phyloP scores from a whole-genome alignment of 2,888 invertebrate species.

The Monopis laevigella region DNA sequence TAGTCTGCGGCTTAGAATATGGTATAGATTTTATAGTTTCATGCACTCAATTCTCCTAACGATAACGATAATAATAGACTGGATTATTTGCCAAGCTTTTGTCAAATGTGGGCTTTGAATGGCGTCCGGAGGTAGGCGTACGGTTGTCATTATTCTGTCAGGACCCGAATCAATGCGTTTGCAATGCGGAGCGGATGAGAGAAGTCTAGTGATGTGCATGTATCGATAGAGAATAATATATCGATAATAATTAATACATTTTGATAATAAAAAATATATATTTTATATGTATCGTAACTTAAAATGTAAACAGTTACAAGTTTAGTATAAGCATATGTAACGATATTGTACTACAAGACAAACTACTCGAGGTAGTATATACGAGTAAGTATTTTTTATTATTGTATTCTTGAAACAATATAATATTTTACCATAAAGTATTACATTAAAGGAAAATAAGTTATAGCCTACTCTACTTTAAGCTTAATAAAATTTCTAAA shows the following conservation, averaged over 20 bases:
- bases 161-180: conserved; percentile 28
- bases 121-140: conserved; percentile 46
- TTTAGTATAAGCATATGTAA: too few relatives aligned
- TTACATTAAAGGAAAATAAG: too few relatives aligned
- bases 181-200: conserved; percentile 23
- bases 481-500: too few relatives aligned
- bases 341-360: too few relatives aligned
- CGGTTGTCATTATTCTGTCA: conserved; percentile 42
- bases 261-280: conserved; percentile 1
- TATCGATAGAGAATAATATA: neutral
- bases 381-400: too few relatives aligned
- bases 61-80: conserved; percentile 38
- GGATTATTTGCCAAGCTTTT: conserved; percentile 54
- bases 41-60: conserved; percentile 13
- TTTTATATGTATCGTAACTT: neutral
- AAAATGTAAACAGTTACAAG: too few relatives aligned
- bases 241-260: conserved; percentile 9
- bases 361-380: too few relatives aligned
- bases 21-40: too few relatives aligned
- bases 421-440: too few relatives aligned
- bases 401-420: too few relatives aligned
- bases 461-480: too few relatives aligned
- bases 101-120: conserved; percentile 51
- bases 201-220: conserved; percentile 13
- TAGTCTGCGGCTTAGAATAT: too few relatives aligned